Evolutionary conservation across 1,140 invertebrate genomes (phyloP).

Genomic region (Brachionus paranguensis): DNA sequence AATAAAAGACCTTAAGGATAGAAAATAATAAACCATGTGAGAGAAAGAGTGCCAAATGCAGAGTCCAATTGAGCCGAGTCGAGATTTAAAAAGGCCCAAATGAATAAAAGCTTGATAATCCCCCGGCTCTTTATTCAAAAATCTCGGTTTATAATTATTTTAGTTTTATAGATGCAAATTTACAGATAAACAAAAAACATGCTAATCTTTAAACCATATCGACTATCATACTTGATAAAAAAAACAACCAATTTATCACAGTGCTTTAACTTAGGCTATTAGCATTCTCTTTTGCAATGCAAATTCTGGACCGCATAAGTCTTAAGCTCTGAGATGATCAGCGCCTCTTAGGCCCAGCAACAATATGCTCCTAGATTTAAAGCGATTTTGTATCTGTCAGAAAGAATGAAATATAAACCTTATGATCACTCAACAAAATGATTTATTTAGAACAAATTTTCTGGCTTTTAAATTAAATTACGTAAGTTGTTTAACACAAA

Average conservation of each 20-base stretch:
- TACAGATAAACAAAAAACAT: background rate
- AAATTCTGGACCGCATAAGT: background rate
- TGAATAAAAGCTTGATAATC: background rate
- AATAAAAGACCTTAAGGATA: background rate
- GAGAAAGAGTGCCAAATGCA: background rate
- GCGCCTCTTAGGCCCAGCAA: background rate
- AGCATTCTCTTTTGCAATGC: background rate
- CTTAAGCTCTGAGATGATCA: background rate
- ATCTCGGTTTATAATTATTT: background rate
- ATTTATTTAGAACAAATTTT: background rate
- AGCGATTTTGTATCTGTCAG: background rate
- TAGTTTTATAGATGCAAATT: background rate
- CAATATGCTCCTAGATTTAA: background rate
- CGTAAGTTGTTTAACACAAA: background rate
- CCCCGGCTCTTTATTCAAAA: background rate
- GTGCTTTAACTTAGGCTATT: background rate
- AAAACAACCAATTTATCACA: background rate
- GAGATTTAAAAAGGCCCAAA: background rate
- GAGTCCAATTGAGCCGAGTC: background rate
- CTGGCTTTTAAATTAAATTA: background rate
- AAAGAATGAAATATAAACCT: background rate
- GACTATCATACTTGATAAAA: background rate
- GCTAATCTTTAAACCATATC: background rate
- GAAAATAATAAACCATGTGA: background rate
- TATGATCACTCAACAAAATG: background rate